Conservation (phyloP, 2,797 vertebrate species). For the Cyprinodon diabolis region DNA sequence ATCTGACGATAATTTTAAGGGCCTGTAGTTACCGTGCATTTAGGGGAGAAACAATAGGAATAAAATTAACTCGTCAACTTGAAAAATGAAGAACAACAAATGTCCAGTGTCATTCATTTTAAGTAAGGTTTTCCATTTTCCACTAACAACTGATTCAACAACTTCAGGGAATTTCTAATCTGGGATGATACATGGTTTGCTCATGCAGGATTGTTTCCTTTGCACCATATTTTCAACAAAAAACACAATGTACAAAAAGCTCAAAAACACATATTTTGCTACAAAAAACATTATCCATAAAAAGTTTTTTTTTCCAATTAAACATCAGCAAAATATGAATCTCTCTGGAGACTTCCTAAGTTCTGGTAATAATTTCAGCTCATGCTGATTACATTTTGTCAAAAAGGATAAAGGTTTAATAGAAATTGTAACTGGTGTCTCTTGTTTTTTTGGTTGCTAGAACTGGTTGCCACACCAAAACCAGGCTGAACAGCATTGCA, state of each 20-base stretch:
- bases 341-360: slow-evolving; percentile 8
- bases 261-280: neutral
- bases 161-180: neutral
- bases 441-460: neutral
- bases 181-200: neutral
- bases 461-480: slow-evolving; percentile 2
- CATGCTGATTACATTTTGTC: slow-evolving; percentile 7
- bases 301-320: neutral
- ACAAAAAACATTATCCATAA: neutral
- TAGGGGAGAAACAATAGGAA: too few relatives aligned
- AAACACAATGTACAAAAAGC: neutral
- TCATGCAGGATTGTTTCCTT: neutral
- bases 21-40: too few relatives aligned
- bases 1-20: too few relatives aligned
- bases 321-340: neutral
- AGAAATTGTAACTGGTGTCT: slow-evolving; percentile 32
- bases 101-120: neutral
- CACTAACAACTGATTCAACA: neutral
- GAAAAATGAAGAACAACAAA: neutral
- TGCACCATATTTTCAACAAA: slow-evolving; percentile 7
- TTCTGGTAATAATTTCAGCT: slow-evolving; percentile 14
- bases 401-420: slow-evolving; percentile 9
- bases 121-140: neutral
- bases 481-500: slow-evolving; percentile 5
- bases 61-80: too few relatives aligned